Percentiles rank a stretch among this genome's conserved stretches.
Conservation (phyloP, 2,113 vertebrate genomes). For the Neomonachus schauinslandi region DNA sequence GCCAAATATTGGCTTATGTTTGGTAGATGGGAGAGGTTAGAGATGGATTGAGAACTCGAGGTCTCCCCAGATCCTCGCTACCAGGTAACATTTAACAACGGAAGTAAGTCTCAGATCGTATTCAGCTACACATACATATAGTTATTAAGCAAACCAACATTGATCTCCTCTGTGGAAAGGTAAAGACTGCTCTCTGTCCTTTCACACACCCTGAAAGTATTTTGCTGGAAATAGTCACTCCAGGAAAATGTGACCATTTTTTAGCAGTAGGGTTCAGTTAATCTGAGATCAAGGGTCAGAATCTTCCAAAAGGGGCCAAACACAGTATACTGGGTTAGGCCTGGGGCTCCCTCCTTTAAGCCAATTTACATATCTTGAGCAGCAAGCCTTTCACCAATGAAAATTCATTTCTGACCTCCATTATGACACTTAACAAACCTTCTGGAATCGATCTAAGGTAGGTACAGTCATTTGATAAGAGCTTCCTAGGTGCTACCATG, state of each 20-base stretch:
- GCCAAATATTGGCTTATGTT: not conserved
- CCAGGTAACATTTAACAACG: not conserved
- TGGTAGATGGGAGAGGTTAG: not conserved
- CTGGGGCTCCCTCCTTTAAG: not conserved
- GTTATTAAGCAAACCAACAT: not conserved
- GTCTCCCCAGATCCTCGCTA: not conserved
- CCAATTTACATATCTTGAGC: not conserved
- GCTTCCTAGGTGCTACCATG: not conserved
- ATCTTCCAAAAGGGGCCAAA: not conserved
- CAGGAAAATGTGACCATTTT: not conserved
- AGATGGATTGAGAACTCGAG: not conserved
- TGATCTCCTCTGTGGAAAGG: not conserved
- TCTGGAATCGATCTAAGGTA: not conserved
- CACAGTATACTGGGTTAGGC: not conserved
- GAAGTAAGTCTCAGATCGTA: not conserved
- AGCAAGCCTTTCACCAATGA: not conserved
- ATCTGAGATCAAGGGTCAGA: not conserved
- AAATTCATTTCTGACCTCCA: conserved; percentile 4
- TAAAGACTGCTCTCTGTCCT: not conserved
- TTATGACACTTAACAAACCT: not conserved
- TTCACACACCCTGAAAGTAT: not conserved
- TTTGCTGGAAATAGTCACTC: conserved; percentile 31
- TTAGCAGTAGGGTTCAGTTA: not conserved
- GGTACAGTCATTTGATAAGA: not conserved
- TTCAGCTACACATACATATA: not conserved